These are phyloP conservation scores for Cydia amplana DNA, from an alignment of 1,140 invertebrate species.

Conservation along the genomic window DNA sequence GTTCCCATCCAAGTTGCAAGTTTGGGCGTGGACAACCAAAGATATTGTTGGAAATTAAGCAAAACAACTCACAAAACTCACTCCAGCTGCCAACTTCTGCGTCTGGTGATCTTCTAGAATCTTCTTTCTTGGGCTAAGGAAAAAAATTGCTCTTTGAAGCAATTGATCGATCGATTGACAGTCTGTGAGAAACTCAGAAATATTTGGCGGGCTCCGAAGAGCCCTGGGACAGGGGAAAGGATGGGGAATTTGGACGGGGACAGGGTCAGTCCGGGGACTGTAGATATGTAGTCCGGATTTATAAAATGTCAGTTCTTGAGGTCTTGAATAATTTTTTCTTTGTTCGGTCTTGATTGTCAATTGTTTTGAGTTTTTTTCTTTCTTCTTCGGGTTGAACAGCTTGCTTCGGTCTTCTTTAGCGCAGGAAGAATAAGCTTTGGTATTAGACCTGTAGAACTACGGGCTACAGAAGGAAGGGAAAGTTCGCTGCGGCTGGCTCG, in stretches of 20 bases:
- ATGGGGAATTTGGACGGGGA: neutral
- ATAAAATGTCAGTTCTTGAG: constrained; percentile 3
- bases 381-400: neutral
- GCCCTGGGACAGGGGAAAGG: constrained; percentile 60
- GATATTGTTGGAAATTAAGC: no score
- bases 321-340: constrained; percentile 1
- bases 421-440: constrained; percentile 54
- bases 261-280: constrained; percentile 4
- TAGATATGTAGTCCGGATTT: neutral
- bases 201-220: constrained; percentile 70
- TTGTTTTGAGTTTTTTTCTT: neutral
- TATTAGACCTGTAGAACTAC: constrained; percentile 14
- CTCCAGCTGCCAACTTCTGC: neutral
- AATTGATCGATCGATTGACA: constrained; percentile 40
- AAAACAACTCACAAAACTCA: neutral
- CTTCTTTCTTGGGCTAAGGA: constrained; percentile 24
- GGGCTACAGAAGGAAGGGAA: constrained; percentile 33
- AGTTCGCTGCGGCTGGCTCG: constrained; percentile 63
- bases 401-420: constrained; percentile 41
- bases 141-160: constrained; percentile 44
- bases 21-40: no score
- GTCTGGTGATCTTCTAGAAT: neutral
- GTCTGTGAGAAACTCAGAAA: constrained; percentile 54
- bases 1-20: no score
- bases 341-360: neutral